Conservation (phyloP, 2,113 vertebrate genomes). For the Burhinus oedicnemus region DNA sequence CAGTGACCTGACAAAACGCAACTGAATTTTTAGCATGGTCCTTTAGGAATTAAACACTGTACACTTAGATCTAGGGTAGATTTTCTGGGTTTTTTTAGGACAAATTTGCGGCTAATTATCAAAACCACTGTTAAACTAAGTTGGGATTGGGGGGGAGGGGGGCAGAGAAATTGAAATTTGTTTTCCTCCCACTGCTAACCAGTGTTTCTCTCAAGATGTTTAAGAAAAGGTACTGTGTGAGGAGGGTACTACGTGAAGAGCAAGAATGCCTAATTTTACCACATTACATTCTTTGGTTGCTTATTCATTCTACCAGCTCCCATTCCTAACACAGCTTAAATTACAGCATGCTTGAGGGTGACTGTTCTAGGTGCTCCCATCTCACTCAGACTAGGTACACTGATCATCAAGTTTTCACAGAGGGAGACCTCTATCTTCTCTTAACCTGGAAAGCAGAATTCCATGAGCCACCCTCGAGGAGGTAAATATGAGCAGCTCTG, state of each 20-base stretch:
- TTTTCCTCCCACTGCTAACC: background rate
- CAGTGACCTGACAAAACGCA: background rate
- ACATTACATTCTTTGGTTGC: background rate
- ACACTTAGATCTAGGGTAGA: background rate
- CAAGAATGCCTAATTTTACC: background rate
- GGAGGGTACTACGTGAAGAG: background rate
- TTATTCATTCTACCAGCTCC: background rate
- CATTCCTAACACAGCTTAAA: background rate
- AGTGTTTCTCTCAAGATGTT: background rate
- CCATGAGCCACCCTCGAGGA: background rate
- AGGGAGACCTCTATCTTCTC: background rate
- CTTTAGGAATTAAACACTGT: background rate
- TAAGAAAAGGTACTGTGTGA: background rate
- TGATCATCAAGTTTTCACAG: background rate
- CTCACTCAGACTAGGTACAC: background rate
- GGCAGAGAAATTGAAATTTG: background rate
- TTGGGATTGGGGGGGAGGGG: fast-evolving
- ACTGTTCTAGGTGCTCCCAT: background rate
- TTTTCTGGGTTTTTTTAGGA: background rate
- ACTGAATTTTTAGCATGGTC: background rate
- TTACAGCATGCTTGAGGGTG: background rate
- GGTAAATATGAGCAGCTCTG: background rate
- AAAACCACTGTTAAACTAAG: background rate
- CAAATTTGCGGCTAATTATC: background rate
- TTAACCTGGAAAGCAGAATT: background rate